Evolutionary conservation across 2,888 invertebrate genomes (phyloP), one percentile per base, ranked within the genome.

Genomic region (Lepidochrysops patricia): DNA sequence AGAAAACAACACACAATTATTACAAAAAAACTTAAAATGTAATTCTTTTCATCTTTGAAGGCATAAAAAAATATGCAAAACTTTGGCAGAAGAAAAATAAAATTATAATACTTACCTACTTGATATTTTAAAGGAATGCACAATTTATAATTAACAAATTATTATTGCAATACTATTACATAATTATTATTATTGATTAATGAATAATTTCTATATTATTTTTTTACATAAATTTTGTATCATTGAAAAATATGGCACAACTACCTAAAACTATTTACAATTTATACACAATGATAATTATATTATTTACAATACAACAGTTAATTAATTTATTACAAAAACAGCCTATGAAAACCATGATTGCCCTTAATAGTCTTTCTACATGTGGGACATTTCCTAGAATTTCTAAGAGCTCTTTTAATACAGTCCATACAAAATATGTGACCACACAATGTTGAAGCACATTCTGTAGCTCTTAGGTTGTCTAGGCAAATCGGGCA

Each of bases 401-500:
- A 73, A 0, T 61, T 26, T 65, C 49, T 71, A 19, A 77, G 49
- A 19, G 79, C 70, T 49, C 64, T 62, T 66, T 71, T 60, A 49
- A 82, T 74, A 63, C 82, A 82, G 2, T 32, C 60, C 67, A 77
- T 70, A 63, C 82, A 82, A 63, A 81, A 82, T 4, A 82, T 66
- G 69, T 82, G 82, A 1, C 82, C 82, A 70, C 81, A 82, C 48
- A 74, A 67, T 15, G 82, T 82, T 26, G 80, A 79, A 37, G 72
- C 80, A 12, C 80, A 66, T 3, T 66, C 37, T 48, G 63, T 69
- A 12, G 61, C 67, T n/a, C 66, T 57, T 6, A 80, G 64, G 54
- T 61, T 68, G 1, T 80, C 80, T 70, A 80, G 71, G 62, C 82
- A 82, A 35, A 82, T 80, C 13, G 81, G 80, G 57, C 82, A 82